Conservation (phyloP, 2,888 invertebrate genomes). For the Girardia tigrina region DNA sequence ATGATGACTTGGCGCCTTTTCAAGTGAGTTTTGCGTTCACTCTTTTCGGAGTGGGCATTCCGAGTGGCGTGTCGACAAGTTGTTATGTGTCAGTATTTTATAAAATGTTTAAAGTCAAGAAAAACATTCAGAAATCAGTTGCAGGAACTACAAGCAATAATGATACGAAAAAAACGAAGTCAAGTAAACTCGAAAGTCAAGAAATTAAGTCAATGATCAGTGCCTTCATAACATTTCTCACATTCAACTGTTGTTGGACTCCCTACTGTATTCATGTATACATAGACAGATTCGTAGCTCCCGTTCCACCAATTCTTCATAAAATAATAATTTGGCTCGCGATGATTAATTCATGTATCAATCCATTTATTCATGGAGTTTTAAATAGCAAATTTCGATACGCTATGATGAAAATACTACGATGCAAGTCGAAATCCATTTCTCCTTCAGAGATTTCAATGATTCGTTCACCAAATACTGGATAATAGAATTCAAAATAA, state of each 20-base stretch:
- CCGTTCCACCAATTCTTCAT: not conserved
- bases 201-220: not conserved
- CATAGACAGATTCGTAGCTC: conserved; percentile 24
- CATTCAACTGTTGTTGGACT: conserved; percentile 29
- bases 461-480: too few species aligned
- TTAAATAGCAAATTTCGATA: conserved; percentile 7
- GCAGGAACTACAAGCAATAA: not conserved
- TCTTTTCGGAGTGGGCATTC: conserved; percentile 27
- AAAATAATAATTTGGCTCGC: conserved; percentile 29
- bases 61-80: not conserved
- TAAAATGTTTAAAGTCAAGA: not conserved
- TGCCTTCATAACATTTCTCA: not conserved
- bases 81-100: conserved; percentile 32
- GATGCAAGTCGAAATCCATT: too few species aligned
- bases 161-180: not conserved
- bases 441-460: too few species aligned
- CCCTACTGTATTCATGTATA: conserved; percentile 31
- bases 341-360: conserved; percentile 27
- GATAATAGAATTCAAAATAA: too few species aligned
- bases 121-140: not conserved
- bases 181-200: not conserved
- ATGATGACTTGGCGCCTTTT: conserved; percentile 32
- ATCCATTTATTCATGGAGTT: conserved; percentile 29
- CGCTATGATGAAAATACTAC: not conserved
- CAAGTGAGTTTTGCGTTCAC: conserved; percentile 20